Evolutionary conservation across 2,113 vertebrate genomes (phyloP).

Genomic region (Dolichotis patagonum): DNA sequence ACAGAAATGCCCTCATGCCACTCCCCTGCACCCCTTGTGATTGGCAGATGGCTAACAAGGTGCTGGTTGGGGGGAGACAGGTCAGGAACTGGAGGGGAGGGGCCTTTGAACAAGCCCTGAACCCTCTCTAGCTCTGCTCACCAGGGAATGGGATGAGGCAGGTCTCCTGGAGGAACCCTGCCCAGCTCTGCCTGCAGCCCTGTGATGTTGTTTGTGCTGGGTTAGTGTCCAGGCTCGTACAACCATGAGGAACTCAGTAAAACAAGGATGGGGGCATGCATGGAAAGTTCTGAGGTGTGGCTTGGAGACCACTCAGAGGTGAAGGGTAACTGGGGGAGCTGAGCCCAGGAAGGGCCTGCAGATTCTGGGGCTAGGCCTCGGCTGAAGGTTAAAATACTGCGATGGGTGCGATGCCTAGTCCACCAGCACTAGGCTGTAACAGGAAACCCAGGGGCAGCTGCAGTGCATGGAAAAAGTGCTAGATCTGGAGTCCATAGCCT

Average conservation of each 20-base stretch:
- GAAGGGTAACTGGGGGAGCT: not conserved
- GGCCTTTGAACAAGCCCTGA: not conserved
- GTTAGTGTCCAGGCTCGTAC: not conserved
- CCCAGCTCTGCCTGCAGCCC: not conserved
- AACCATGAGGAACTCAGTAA: not conserved
- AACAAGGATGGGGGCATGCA: accelerated
- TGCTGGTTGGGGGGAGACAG: accelerated
- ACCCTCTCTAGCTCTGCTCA: not conserved
- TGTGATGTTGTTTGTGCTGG: not conserved
- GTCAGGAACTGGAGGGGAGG: not conserved
- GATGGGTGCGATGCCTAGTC: too few species aligned
- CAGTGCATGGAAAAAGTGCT: not conserved
- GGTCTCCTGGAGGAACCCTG: not conserved
- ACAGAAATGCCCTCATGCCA: not conserved
- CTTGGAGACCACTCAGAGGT: not conserved
- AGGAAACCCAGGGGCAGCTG: not conserved
- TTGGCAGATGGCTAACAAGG: not conserved
- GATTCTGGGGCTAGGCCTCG: not conserved
- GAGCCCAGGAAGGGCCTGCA: not conserved
- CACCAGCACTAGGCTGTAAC: not conserved
- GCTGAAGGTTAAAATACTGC: not conserved
- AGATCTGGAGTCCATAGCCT: not conserved
- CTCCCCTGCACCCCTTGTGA: not conserved
- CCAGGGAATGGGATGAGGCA: not conserved
- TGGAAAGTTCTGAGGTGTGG: not conserved